Evolutionary conservation across 2,113 vertebrate genomes (phyloP).

Genomic region (Lamprotornis superbus): DNA sequence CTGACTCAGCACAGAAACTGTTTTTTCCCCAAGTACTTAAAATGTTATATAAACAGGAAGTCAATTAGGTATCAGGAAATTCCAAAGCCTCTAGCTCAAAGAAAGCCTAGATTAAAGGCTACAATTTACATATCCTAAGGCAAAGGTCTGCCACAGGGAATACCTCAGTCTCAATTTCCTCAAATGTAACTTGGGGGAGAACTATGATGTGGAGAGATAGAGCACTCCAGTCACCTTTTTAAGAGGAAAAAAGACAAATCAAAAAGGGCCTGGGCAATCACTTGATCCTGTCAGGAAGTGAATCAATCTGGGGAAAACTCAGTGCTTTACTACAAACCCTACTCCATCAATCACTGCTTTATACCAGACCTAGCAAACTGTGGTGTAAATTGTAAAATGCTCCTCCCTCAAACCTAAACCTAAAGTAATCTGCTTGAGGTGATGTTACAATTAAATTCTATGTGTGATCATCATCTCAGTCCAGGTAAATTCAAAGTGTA

Average conservation of each 20-base stretch:
- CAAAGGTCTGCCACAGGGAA: constrained; percentile 34
- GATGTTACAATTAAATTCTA: not conserved
- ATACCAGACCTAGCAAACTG: not conserved
- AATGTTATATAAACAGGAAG: constrained; percentile 66
- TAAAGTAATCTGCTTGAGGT: not conserved
- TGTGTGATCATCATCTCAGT: not conserved
- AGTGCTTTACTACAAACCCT: not conserved
- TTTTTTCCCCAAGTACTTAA: constrained; percentile 57
- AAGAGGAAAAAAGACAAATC: not conserved
- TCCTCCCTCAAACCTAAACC: not conserved
- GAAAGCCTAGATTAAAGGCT: constrained; percentile 42
- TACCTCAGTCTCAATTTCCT: constrained; percentile 18
- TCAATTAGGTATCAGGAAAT: constrained; percentile 68
- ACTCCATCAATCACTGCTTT: not conserved
- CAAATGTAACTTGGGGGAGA: not conserved
- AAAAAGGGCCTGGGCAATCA: not conserved
- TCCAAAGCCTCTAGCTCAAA: constrained; percentile 58
- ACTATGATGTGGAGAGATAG: not conserved
- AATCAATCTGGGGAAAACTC: not conserved
- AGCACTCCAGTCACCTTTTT: not conserved
- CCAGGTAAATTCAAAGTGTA: not conserved
- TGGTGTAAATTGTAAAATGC: not conserved
- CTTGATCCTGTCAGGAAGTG: not conserved
- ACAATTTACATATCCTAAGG: constrained; percentile 39
- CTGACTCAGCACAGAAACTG: constrained; percentile 64